Evolutionary conservation across 2,113 vertebrate species (phyloP).

Genomic region (Maccullochella peelii): DNA sequence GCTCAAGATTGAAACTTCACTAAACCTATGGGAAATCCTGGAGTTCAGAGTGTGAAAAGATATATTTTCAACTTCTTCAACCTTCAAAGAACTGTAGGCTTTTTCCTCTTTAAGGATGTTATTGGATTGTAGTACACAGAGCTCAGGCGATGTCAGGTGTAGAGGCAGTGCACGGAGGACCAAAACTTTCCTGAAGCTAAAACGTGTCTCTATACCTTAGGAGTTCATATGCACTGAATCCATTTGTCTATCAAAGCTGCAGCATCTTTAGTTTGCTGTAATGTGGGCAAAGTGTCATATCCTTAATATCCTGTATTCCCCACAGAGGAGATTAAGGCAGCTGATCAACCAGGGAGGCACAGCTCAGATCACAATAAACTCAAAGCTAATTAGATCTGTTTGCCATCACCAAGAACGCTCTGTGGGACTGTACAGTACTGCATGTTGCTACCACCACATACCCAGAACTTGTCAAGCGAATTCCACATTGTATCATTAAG

Average conservation of each 20-base stretch:
- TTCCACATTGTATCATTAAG: conserved; percentile 37
- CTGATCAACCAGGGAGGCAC: conserved; percentile 42
- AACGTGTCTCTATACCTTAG: background rate
- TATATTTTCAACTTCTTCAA: background rate
- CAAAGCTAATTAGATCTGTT: conserved; percentile 65
- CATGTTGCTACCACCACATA: background rate
- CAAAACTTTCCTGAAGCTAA: conserved; percentile 4
- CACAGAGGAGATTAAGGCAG: conserved; percentile 44
- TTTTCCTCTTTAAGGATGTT: conserved; percentile 2
- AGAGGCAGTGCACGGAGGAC: background rate
- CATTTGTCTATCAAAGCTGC: conserved; percentile 11
- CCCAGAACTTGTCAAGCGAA: conserved; percentile 27
- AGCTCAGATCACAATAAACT: conserved; percentile 51
- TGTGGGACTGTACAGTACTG: conserved; percentile 11
- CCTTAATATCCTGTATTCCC: conserved; percentile 53
- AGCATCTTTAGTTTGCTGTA: conserved; percentile 22
- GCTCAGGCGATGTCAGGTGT: background rate
- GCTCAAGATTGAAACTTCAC: conserved; percentile 22
- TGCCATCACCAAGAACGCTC: conserved; percentile 40
- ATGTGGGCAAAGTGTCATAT: conserved; percentile 31
- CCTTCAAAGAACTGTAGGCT: background rate
- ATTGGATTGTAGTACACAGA: conserved; percentile 1
- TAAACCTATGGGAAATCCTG: conserved; percentile 14
- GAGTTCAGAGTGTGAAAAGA: conserved; percentile 23
- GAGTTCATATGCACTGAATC: conserved; percentile 10